Evolutionary conservation across 2,888 invertebrate genomes (phyloP).

Genomic region (Autographa gamma): DNA sequence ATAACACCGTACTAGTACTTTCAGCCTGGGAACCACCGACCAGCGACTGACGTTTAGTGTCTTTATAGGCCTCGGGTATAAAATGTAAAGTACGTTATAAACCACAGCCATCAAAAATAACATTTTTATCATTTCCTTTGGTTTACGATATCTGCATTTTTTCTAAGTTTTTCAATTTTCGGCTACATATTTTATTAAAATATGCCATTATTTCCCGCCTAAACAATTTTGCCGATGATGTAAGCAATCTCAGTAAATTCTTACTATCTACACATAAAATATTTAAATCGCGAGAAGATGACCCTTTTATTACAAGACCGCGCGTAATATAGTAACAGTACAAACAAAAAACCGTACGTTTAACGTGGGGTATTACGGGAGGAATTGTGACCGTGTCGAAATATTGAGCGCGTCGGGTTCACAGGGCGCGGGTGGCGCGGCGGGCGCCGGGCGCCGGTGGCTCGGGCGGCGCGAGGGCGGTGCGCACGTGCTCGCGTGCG

Average conservation of each 20-base stretch:
- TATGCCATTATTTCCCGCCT: slow-evolving; percentile 81
- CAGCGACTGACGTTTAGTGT: slow-evolving; percentile 18
- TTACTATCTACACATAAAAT: slow-evolving; percentile 82
- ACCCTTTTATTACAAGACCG: slow-evolving; percentile 32
- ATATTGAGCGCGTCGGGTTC: slow-evolving; percentile 77
- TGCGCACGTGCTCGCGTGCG: slow-evolving; percentile 85
- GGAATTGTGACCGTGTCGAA: slow-evolving; percentile 48
- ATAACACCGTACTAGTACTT: slow-evolving; percentile 13
- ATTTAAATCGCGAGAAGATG: slow-evolving; percentile 64
- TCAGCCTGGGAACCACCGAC: slow-evolving; percentile 1
- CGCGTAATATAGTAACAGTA: slow-evolving; percentile 22
- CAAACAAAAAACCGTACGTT: slow-evolving; percentile 30
- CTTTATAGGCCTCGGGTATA: slow-evolving; percentile 21
- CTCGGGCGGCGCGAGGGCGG: slow-evolving; percentile 77
- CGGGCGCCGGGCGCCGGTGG: slow-evolving; percentile 61
- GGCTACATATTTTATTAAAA: neutral
- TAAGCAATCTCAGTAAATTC: slow-evolving; percentile 79
- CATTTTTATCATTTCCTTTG: slow-evolving; percentile 49
- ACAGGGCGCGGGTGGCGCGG: slow-evolving; percentile 69
- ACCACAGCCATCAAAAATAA: slow-evolving; percentile 33
- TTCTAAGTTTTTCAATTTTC: neutral
- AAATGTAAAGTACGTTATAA: slow-evolving; percentile 38
- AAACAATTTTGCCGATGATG: slow-evolving; percentile 80
- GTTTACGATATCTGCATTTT: slow-evolving; percentile 1
- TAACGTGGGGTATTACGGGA: slow-evolving; percentile 32